A percentile compares a stretch with the other conserved stretches of the same genome.
Evolutionary conservation across 2,113 vertebrate genomes (phyloP).

Genomic region (Morone saxatilis): DNA sequence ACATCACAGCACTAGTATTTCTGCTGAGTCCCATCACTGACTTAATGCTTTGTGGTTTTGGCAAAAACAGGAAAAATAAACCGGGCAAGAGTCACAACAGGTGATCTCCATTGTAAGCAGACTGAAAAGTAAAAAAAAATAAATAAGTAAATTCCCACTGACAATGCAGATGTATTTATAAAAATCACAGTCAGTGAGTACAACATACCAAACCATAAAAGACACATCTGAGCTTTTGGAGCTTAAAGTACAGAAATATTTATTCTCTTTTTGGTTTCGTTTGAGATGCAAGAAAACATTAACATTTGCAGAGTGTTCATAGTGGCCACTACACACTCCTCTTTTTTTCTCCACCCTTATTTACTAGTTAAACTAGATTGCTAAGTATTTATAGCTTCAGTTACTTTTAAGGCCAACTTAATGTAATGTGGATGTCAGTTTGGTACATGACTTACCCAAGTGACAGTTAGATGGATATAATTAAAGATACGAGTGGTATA

Average conservation of each 20-base stretch:
- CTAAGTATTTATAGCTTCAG: constrained; percentile 16
- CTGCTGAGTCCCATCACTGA: constrained; percentile 45
- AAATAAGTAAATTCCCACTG: constrained; percentile 21
- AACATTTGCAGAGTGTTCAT: neutral
- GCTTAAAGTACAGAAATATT: neutral
- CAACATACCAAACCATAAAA: constrained; percentile 8
- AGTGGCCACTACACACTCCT: neutral
- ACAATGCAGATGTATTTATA: constrained; percentile 17
- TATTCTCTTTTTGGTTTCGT: constrained; percentile 26
- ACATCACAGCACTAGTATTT: constrained; percentile 35
- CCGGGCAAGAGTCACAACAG: neutral
- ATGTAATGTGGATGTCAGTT: neutral
- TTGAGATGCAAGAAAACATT: constrained; percentile 6
- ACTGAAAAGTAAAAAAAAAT: constrained; percentile 12
- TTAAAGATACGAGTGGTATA: constrained; percentile 19
- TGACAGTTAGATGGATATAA: constrained; percentile 10
- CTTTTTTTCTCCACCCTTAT: neutral
- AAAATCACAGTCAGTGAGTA: constrained; percentile 34
- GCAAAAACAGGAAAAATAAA: constrained; percentile 16
- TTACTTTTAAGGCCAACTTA: constrained; percentile 26
- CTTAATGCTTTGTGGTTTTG: constrained; percentile 34
- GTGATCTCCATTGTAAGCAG: constrained; percentile 2
- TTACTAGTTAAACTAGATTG: neutral
- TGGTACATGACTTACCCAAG: neutral
- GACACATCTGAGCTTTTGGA: neutral